Evolutionary conservation across 2,797 vertebrate species (phyloP).

Genomic region (Avahi laniger): DNA sequence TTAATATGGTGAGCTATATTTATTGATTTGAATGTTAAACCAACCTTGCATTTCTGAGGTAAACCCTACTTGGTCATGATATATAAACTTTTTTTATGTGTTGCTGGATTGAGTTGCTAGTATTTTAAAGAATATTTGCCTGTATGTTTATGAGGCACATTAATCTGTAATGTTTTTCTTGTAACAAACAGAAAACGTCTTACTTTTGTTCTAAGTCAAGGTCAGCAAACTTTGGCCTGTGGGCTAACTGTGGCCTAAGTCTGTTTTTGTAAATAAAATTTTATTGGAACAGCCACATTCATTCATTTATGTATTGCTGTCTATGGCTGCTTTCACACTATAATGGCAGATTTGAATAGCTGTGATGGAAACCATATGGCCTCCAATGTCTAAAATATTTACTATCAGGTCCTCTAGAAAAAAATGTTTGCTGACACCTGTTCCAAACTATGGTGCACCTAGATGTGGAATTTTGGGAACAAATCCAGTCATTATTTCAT

Average conservation of each 20-base stretch:
- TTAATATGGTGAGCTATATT: not conserved
- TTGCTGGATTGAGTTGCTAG: not conserved
- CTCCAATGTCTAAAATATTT: not conserved
- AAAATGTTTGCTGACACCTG: not conserved
- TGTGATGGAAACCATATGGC: not conserved
- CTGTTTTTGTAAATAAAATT: not conserved
- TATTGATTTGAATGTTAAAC: not conserved
- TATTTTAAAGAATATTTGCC: constrained; percentile 23
- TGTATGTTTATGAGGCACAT: not conserved
- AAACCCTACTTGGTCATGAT: not conserved
- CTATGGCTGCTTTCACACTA: not conserved
- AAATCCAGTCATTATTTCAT: not conserved
- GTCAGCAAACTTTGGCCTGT: not conserved
- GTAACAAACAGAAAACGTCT: not conserved
- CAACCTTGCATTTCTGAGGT: not conserved
- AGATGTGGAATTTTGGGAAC: not conserved
- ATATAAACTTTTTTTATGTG: not conserved
- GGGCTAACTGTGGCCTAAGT: not conserved
- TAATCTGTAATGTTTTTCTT: not conserved
- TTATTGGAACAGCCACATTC: not conserved
- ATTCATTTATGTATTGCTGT: not conserved
- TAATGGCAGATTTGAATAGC: not conserved
- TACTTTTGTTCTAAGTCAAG: not conserved
- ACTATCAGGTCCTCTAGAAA: not conserved
- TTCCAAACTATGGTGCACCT: not conserved